These are phyloP conservation scores for Scaptomyza reducta DNA, from an alignment of 2,888 invertebrate species.

Conservation along the genomic window DNA sequence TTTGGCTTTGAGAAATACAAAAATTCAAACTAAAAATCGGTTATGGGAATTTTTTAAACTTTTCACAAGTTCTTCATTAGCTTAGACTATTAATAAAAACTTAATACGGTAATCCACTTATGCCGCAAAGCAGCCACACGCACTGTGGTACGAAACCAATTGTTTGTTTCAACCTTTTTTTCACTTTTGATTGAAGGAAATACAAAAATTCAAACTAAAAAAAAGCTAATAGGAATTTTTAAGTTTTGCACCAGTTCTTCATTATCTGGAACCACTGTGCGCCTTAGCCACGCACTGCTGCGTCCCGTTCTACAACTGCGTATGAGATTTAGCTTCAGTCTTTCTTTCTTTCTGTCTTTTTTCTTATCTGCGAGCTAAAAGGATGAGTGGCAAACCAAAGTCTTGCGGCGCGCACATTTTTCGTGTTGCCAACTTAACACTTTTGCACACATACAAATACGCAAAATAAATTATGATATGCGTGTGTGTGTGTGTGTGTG, in stretches of 20 bases:
- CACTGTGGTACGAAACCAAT: slow-evolving; percentile 46
- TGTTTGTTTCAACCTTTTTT: too few species aligned
- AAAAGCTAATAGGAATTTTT: too few species aligned
- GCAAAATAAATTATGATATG: slow-evolving; percentile 60
- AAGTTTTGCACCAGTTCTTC: not conserved
- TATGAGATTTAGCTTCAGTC: slow-evolving; percentile 21
- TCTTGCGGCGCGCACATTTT: slow-evolving; percentile 72
- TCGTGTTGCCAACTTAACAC: slow-evolving; percentile 78
- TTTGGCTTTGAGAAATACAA: too few species aligned
- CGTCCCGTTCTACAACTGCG: slow-evolving; percentile 8
- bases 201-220: too few species aligned
- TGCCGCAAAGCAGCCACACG: slow-evolving; percentile 45
- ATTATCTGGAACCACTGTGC: slow-evolving; percentile 41
- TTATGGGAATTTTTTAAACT: too few species aligned
- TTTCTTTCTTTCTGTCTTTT: slow-evolving; percentile 18
- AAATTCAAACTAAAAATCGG: too few species aligned
- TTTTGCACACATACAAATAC: slow-evolving; percentile 57
- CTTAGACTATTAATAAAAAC: slow-evolving; percentile 80
- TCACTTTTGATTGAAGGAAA: too few species aligned
- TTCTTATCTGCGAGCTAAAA: slow-evolving; percentile 2
- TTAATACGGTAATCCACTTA: slow-evolving; percentile 80
- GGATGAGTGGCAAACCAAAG: slow-evolving; percentile 61
- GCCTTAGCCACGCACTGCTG: slow-evolving; percentile 10
- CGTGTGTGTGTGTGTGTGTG: slow-evolving; percentile 31
- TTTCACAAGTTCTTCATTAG: too few species aligned